A percentile compares a stretch with the other conserved stretches of the same genome.
Conservation (phyloP, 2,888 invertebrate genomes). For the Notodonta dromedarius region DNA sequence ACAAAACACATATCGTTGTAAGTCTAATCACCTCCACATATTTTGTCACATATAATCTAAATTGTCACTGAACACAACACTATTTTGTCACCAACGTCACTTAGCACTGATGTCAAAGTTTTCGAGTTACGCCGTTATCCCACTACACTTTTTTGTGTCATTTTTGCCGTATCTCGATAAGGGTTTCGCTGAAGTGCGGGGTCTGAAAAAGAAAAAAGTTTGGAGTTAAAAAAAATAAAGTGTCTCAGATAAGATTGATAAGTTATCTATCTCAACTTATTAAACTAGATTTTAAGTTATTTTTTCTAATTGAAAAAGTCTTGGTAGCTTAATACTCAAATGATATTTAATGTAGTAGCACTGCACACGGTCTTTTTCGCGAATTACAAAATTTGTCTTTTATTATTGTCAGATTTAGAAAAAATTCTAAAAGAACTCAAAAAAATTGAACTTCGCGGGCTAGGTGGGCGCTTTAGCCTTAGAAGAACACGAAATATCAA, state of each 20-base stretch:
- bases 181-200: not conserved
- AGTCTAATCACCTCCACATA: slow-evolving; percentile 64
- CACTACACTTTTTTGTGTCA: slow-evolving; percentile 9
- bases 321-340: not conserved
- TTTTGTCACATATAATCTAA: slow-evolving; percentile 44
- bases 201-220: slow-evolving; percentile 12
- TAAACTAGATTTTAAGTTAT: not conserved
- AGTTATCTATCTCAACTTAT: not conserved
- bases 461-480: too few species aligned
- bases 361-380: too few species aligned
- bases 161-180: slow-evolving; percentile 10
- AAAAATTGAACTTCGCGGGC: too few species aligned
- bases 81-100: slow-evolving; percentile 42
- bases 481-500: not conserved
- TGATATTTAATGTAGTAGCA: not conserved
- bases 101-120: slow-evolving; percentile 25
- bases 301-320: not conserved
- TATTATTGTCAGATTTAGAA: too few species aligned
- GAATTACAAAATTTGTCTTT: too few species aligned
- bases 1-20: slow-evolving; percentile 65
- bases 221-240: not conserved
- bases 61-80: slow-evolving; percentile 41
- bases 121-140: slow-evolving; percentile 12
- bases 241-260: not conserved
- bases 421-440: too few species aligned